Evolutionary conservation across 1,140 invertebrate species (phyloP).

Genomic region (Drosophila santomea): DNA sequence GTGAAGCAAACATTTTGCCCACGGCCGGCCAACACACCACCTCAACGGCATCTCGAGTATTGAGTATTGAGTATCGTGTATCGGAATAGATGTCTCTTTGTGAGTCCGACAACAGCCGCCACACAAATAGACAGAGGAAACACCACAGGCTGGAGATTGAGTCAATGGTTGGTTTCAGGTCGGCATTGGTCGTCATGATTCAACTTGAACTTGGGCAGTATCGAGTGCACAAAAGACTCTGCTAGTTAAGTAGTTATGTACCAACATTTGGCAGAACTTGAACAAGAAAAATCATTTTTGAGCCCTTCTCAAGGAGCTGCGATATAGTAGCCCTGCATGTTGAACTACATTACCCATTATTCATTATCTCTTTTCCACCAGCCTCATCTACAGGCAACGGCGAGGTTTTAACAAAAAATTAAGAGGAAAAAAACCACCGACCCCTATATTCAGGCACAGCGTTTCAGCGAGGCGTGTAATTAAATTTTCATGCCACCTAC

Average conservation of each 20-base stretch:
- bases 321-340: conserved; percentile 4
- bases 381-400: conserved; percentile 13
- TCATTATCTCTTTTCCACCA: conserved; percentile 15
- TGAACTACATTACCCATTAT: background rate
- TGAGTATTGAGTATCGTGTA: too few relatives aligned
- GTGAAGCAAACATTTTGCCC: conserved; percentile 12
- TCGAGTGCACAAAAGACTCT: background rate
- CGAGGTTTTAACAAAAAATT: background rate
- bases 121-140: conserved; percentile 68
- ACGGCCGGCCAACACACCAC: background rate
- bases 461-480: conserved; percentile 57
- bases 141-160: conserved; percentile 44
- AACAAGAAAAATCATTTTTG: background rate
- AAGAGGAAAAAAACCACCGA: conserved; percentile 1
- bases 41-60: conserved; percentile 10
- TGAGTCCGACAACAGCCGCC: conserved; percentile 56
- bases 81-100: conserved; percentile 19
- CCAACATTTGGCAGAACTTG: too few relatives aligned
- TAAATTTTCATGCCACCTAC: conserved; percentile 59
- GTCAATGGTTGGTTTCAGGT: conserved; percentile 3
- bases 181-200: background rate
- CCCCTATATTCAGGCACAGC: conserved; percentile 12
- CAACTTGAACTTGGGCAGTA: background rate
- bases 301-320: background rate
- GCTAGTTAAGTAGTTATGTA: too few relatives aligned